Evolutionary conservation across 2,888 invertebrate genomes (phyloP).

Genomic region (Cyrtodaria siliqua): DNA sequence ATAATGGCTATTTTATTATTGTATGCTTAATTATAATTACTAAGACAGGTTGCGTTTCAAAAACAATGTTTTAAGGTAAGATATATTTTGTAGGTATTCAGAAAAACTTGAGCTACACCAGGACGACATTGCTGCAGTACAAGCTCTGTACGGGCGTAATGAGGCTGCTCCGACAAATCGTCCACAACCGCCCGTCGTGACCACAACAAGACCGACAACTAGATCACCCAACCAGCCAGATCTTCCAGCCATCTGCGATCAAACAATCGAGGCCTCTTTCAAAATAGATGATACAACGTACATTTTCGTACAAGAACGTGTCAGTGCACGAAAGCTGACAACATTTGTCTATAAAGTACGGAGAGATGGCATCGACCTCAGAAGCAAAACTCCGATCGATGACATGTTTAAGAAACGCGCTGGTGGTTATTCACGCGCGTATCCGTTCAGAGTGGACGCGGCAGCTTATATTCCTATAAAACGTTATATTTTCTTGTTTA

Average conservation of each 20-base stretch:
- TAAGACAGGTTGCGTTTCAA: too few species aligned
- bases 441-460: slow-evolving; percentile 54
- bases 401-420: slow-evolving; percentile 23
- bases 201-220: slow-evolving; percentile 7
- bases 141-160: slow-evolving; percentile 34
- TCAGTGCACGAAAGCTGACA: neutral
- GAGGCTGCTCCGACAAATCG: slow-evolving; percentile 34
- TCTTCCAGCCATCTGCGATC: slow-evolving; percentile 29
- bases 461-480: slow-evolving; percentile 44
- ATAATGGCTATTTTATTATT: too few species aligned
- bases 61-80: too few species aligned
- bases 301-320: slow-evolving; percentile 32
- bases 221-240: neutral
- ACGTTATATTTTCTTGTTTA: slow-evolving; percentile 35
- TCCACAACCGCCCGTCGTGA: slow-evolving; percentile 6
- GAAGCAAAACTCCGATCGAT: slow-evolving; percentile 24
- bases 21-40: too few species aligned
- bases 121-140: slow-evolving; percentile 54
- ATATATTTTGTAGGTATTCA: slow-evolving; percentile 47
- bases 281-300: slow-evolving; percentile 21
- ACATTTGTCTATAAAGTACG: slow-evolving; percentile 47
- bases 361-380: slow-evolving; percentile 13
- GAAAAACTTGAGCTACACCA: slow-evolving; percentile 36
- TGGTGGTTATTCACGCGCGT: neutral
- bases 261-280: slow-evolving; percentile 39